These are phyloP conservation scores for Zosterops hypoxanthus DNA, from an alignment of 2,113 vertebrate species.

Conservation along the genomic window DNA sequence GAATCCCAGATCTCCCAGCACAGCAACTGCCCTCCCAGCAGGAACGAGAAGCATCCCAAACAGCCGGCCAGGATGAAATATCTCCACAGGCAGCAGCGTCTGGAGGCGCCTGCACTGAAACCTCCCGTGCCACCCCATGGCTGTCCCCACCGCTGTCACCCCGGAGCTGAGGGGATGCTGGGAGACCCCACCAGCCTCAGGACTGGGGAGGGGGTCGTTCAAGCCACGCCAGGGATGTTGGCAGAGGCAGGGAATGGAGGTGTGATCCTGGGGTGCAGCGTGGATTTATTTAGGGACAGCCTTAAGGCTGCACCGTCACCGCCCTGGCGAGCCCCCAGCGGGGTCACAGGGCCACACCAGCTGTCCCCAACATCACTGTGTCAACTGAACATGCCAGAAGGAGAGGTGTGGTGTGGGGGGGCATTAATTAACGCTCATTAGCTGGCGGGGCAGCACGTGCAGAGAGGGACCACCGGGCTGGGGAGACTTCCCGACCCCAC, in stretches of 20 bases:
- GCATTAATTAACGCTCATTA: not conserved
- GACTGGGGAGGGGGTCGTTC: accelerated
- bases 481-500: accelerated
- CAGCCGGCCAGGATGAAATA: constrained; percentile 35
- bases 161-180: accelerated
- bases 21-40: constrained; percentile 68
- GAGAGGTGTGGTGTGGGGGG: not conserved
- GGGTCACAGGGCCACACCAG: not conserved
- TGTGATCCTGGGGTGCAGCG: accelerated
- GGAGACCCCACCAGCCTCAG: not conserved
- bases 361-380: not conserved
- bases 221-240: accelerated
- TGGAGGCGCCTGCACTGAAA: not conserved
- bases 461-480: accelerated
- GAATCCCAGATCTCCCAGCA: constrained; percentile 70
- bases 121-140: not conserved
- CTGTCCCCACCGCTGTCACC: not conserved
- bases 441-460: accelerated
- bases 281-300: not conserved
- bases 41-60: constrained; percentile 67
- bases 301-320: accelerated
- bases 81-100: not conserved
- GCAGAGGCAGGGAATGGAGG: not conserved
- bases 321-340: not conserved
- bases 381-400: not conserved